Evolutionary conservation across 2,888 invertebrate species (phyloP).

Genomic region (Leucophora obtusa): DNA sequence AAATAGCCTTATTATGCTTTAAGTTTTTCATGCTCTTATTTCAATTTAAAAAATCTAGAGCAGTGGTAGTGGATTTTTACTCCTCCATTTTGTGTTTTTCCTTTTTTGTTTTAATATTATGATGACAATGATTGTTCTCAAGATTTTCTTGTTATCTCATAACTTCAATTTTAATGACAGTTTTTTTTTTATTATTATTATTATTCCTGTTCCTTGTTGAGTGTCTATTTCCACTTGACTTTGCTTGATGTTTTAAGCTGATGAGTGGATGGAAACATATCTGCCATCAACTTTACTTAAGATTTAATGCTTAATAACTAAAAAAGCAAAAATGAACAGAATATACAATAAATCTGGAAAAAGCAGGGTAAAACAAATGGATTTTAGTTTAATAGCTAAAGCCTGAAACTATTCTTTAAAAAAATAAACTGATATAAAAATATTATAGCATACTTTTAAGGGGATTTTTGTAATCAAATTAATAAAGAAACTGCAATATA

Average conservation of each 20-base stretch:
- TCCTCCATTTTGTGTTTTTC: not conserved
- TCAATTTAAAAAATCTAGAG: too few species aligned
- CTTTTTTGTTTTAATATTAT: slow-evolving; percentile 26
- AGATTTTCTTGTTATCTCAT: slow-evolving; percentile 58
- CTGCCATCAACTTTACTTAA: slow-evolving; percentile 51
- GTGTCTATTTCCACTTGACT: slow-evolving; percentile 61
- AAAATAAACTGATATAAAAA: slow-evolving; percentile 34
- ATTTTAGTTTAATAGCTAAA: slow-evolving; percentile 26
- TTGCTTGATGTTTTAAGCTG: slow-evolving; percentile 54
- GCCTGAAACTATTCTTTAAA: slow-evolving; percentile 32
- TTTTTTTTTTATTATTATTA: slow-evolving; percentile 32
- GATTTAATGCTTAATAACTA: slow-evolving; percentile 18
- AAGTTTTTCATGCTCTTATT: not conserved
- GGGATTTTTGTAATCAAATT: not conserved
- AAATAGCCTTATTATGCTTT: not conserved
- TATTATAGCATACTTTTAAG: slow-evolving; percentile 20
- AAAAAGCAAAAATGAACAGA: not conserved
- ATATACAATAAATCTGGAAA: not conserved
- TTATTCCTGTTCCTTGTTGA: slow-evolving; percentile 26
- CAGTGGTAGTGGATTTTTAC: not conserved
- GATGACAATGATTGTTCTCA: slow-evolving; percentile 58
- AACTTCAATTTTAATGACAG: slow-evolving; percentile 63
- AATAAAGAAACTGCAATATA: not conserved
- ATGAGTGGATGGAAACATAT: slow-evolving; percentile 56
- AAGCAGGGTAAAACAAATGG: not conserved